Evolutionary conservation across 2,797 vertebrate genomes (phyloP).

Genomic region (Notolepis coatsorum): DNA sequence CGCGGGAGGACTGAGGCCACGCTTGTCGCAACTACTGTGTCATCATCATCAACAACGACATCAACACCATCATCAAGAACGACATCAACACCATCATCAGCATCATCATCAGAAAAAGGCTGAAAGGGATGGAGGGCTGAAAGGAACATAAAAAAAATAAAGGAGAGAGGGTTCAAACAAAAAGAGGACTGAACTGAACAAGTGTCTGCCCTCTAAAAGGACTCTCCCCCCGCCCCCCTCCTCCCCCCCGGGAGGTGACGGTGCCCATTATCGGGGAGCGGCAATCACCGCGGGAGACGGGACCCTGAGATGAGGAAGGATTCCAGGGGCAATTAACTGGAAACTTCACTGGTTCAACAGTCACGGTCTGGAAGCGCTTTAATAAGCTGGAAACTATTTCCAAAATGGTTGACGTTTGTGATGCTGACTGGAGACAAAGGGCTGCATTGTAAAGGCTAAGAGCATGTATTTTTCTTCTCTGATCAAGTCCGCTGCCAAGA

Average conservation of each 20-base stretch:
- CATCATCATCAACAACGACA: conserved; percentile 46
- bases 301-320: conserved; percentile 65
- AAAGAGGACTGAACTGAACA: conserved; percentile 10
- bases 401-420: conserved; percentile 82
- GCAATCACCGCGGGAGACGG: conserved; percentile 57
- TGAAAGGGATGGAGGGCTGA: not conserved
- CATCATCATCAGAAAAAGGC: not conserved
- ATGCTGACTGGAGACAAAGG: conserved; percentile 82
- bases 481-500: conserved; percentile 78
- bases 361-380: conserved; percentile 83
- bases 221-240: conserved; percentile 9
- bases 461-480: conserved; percentile 75
- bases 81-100: too few relatives aligned
- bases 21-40: conserved; percentile 35
- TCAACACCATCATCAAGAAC: too few relatives aligned
- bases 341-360: conserved; percentile 80
- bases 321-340: conserved; percentile 82
- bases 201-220: conserved; percentile 24
- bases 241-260: conserved; percentile 33
- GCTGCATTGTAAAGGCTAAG: conserved; percentile 76
- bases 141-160: not conserved
- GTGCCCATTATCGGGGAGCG: conserved; percentile 15
- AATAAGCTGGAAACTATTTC: conserved; percentile 87
- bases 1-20: conserved; percentile 11
- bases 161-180: conserved; percentile 16